Conservation (phyloP, 2,113 vertebrate genomes). For the Diphyllodes magnificus region DNA sequence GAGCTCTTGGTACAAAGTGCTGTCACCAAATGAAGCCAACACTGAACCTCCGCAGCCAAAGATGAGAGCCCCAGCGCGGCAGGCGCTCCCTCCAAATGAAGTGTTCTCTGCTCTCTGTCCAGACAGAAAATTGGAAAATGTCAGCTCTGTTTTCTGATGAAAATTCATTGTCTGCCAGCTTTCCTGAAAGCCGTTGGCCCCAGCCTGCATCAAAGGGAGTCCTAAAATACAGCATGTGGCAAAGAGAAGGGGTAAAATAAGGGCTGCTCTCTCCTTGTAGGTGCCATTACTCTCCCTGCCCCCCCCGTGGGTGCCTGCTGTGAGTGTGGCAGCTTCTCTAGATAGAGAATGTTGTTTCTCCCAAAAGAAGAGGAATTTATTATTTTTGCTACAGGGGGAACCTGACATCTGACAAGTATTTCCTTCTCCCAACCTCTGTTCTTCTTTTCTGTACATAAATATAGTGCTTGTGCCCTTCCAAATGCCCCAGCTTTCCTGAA, state of each 20-base stretch:
- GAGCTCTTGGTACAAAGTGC: fast-evolving
- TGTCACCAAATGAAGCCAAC: background rate
- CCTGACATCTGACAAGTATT: conserved; percentile 18
- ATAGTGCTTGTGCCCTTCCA: background rate
- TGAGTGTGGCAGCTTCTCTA: background rate
- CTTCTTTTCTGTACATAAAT: background rate
- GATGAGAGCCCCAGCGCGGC: background rate
- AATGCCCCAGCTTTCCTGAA: background rate
- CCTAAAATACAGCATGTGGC: background rate
- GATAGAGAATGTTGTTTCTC: background rate
- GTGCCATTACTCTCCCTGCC: background rate
- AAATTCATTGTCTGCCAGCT: conserved; percentile 31
- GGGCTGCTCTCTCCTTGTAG: background rate
- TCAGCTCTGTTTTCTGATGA: conserved; percentile 21
- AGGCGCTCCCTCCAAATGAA: background rate
- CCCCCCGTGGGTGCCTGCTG: background rate
- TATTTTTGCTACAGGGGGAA: background rate
- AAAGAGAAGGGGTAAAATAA: background rate
- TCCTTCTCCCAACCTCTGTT: background rate
- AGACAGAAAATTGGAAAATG: conserved; percentile 13
- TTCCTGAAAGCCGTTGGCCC: background rate
- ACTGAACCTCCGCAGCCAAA: background rate
- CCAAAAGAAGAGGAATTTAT: conserved; percentile 11
- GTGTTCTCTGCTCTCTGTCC: background rate
- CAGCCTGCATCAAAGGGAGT: background rate